These are phyloP conservation scores for Drosophila tropicalis DNA, from an alignment of 1,140 invertebrate genomes.

Conservation along the genomic window DNA sequence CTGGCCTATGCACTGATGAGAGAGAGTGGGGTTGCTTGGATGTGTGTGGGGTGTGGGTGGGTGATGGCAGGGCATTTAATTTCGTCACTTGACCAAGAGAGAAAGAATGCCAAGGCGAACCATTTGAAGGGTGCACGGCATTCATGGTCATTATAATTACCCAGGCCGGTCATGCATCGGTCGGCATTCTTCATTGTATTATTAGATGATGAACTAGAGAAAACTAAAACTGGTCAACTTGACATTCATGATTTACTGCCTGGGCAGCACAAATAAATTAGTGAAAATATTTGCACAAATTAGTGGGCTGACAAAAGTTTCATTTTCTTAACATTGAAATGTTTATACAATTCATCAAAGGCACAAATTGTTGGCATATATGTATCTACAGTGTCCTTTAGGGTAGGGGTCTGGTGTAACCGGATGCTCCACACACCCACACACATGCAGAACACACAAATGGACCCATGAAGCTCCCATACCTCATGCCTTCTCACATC, in stretches of 20 bases:
- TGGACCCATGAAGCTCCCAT: not conserved
- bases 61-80: slow-evolving; percentile 28
- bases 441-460: not conserved
- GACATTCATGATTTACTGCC: slow-evolving; percentile 50
- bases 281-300: slow-evolving; percentile 51
- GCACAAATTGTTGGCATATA: slow-evolving; percentile 45
- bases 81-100: slow-evolving; percentile 6
- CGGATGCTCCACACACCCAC: slow-evolving; percentile 36
- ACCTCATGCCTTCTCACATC: slow-evolving; percentile 40
- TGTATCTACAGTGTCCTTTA: slow-evolving; percentile 37
- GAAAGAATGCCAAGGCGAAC: not conserved
- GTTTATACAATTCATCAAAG: slow-evolving; percentile 59
- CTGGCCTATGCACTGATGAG: not conserved
- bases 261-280: slow-evolving; percentile 24
- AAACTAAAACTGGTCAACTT: slow-evolving; percentile 11
- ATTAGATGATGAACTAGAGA: slow-evolving; percentile 16
- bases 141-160: slow-evolving; percentile 37
- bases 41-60: not conserved
- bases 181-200: too few relatives aligned
- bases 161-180: not conserved
- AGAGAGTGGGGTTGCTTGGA: too few relatives aligned
- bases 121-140: not conserved
- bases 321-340: not conserved
- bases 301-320: slow-evolving; percentile 22
- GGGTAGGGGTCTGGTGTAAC: slow-evolving; percentile 41